A percentile compares a stretch with the other conserved stretches of the same genome.
Conservation (phyloP, 1,140 invertebrate genomes). For the Eriosoma lanigerum region DNA sequence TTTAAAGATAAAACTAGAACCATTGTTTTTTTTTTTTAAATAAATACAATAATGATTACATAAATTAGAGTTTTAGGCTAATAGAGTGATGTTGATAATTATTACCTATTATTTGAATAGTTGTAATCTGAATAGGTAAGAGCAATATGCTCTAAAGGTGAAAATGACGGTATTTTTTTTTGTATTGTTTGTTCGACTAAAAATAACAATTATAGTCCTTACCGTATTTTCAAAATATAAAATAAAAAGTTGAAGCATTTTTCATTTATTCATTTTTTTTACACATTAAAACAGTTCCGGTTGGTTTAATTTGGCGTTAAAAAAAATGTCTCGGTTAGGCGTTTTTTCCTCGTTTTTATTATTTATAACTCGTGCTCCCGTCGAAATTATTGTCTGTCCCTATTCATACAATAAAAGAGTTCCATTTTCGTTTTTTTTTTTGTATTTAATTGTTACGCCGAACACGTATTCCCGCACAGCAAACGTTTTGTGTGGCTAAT, state of each 20-base stretch:
- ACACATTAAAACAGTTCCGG: slow-evolving; percentile 50
- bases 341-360: background rate
- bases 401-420: slow-evolving; percentile 49
- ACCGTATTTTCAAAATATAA: background rate
- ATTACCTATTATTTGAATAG: too few species aligned
- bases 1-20: too few species aligned
- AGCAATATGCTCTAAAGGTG: slow-evolving; percentile 17
- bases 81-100: too few species aligned
- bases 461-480: slow-evolving; percentile 30
- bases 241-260: slow-evolving; percentile 38
- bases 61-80: too few species aligned
- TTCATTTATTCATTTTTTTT: slow-evolving; percentile 48
- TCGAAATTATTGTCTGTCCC: slow-evolving; percentile 43
- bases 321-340: slow-evolving; percentile 40
- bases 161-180: slow-evolving; percentile 3
- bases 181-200: slow-evolving; percentile 14
- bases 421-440: slow-evolving; percentile 16
- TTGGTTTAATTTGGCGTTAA: slow-evolving; percentile 44
- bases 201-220: slow-evolving; percentile 31
- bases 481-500: slow-evolving; percentile 17
- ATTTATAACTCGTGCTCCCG: slow-evolving; percentile 31
- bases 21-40: too few species aligned
- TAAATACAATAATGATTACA: too few species aligned
- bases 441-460: slow-evolving; percentile 46
- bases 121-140: background rate